phyloP scores from a whole-genome alignment of 2,113 vertebrate genomes.

The Nothoprocta perdicaria region DNA sequence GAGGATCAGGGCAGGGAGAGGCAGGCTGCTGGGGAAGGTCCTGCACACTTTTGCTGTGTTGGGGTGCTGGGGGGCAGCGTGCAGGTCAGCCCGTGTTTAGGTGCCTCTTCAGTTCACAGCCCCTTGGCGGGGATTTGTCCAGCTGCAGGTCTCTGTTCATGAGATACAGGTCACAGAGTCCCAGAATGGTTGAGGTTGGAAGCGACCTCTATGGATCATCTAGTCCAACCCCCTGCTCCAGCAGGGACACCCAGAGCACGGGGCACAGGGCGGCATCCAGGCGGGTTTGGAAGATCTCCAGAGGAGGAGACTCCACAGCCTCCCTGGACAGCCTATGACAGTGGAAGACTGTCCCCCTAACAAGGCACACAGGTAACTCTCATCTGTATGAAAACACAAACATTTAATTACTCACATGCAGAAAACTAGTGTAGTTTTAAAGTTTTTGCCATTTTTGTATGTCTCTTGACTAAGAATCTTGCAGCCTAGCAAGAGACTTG shows the following conservation, averaged over 20 bases:
- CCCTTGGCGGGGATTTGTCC: not conserved
- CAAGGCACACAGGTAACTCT: not conserved
- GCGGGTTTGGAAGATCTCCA: no score
- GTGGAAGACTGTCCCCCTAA: not conserved
- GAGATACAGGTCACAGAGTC: no score
- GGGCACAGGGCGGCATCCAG: no score
- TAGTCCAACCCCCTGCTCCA: no score
- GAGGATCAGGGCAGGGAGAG: not conserved
- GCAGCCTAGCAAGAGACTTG: not conserved
- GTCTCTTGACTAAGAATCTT: not conserved
- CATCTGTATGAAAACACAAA: not conserved
- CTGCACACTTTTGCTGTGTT: not conserved
- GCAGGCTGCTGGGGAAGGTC: not conserved
- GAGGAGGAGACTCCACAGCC: no score
- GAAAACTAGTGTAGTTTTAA: not conserved
- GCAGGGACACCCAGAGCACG: no score
- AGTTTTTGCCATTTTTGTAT: not conserved
- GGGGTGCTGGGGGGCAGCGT: not conserved
- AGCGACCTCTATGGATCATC: no score
- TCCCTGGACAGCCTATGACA: no score
- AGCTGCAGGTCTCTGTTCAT: accelerated
- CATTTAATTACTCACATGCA: not conserved
- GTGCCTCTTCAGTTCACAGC: not conserved
- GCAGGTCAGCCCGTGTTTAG: accelerated
- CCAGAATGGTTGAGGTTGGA: no score